Conservation (phyloP, 2,797 vertebrate genomes). For the Anguilla pacifica region DNA sequence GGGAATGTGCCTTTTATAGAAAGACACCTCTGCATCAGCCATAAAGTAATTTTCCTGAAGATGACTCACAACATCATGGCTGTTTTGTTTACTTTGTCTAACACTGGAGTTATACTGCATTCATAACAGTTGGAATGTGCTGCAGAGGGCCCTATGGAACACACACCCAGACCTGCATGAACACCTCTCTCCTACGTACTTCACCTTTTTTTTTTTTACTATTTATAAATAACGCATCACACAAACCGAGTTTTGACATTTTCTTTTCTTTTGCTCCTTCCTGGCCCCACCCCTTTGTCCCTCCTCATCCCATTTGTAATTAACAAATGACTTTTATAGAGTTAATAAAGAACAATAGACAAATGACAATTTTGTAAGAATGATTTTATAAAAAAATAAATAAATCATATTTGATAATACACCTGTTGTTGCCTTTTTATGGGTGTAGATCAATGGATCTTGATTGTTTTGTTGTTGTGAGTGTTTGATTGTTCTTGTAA, state of each 20-base stretch:
- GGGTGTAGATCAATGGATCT: not conserved
- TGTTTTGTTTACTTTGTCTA: constrained; percentile 51
- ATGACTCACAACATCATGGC: constrained; percentile 47
- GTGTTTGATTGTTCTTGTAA: too few relatives aligned
- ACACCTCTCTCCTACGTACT: constrained; percentile 57
- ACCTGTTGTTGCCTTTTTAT: constrained; percentile 77
- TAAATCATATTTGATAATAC: constrained; percentile 77
- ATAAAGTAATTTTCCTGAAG: constrained; percentile 33
- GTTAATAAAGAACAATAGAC: constrained; percentile 77
- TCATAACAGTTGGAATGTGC: constrained; percentile 40
- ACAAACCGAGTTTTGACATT: constrained; percentile 45
- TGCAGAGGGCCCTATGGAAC: constrained; percentile 47
- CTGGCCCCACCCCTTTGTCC: constrained; percentile 68
- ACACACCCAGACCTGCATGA: constrained; percentile 60
- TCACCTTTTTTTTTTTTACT: not conserved
- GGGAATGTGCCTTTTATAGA: constrained; percentile 63
- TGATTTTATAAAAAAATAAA: constrained; percentile 68
- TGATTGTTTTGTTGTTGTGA: not conserved
- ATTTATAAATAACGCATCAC: constrained; percentile 50
- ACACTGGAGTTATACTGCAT: constrained; percentile 64
- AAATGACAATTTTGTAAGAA: constrained; percentile 79
- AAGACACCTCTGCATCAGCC: constrained; percentile 52
- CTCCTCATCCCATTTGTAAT: constrained; percentile 70
- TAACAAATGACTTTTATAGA: constrained; percentile 80
- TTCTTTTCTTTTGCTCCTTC: constrained; percentile 56